These are phyloP conservation scores for Gnathochromis pfefferi DNA, from an alignment of 2,113 vertebrate genomes.

Conservation along the genomic window DNA sequence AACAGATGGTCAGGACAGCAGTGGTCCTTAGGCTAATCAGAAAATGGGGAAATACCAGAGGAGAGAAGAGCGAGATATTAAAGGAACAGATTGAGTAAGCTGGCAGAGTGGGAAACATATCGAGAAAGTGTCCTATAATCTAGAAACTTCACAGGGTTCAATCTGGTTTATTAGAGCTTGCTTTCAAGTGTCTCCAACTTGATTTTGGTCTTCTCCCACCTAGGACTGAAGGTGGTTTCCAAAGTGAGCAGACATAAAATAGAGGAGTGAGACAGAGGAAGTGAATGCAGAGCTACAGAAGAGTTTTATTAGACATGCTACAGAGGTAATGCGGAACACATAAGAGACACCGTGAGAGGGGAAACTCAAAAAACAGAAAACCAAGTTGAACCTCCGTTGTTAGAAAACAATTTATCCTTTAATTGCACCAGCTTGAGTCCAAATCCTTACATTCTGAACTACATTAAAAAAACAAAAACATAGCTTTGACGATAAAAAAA, in stretches of 20 bases:
- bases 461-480: conserved; percentile 66
- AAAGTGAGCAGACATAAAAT: conserved; percentile 70
- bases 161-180: not conserved
- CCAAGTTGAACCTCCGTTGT: conserved; percentile 81
- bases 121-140: conserved; percentile 20
- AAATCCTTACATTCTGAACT: conserved; percentile 87
- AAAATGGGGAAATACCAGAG: conserved; percentile 65
- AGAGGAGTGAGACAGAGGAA: conserved; percentile 77
- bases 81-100: conserved; percentile 48
- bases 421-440: conserved; percentile 90
- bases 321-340: conserved; percentile 89
- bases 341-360: conserved; percentile 35
- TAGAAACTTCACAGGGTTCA: conserved; percentile 1
- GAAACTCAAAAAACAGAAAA: conserved; percentile 76
- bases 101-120: conserved; percentile 77
- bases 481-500: conserved; percentile 68
- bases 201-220: conserved; percentile 70
- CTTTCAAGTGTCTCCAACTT: conserved; percentile 46
- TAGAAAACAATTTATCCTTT: conserved; percentile 86
- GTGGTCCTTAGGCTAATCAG: conserved; percentile 75
- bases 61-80: conserved; percentile 66
- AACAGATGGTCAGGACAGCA: conserved; percentile 71
- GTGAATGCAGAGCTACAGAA: conserved; percentile 89
- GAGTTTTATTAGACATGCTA: conserved; percentile 99
- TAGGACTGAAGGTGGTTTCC: conserved; percentile 73